Evolutionary conservation across 2,797 vertebrate species (phyloP).

Genomic region (Knipowitschia caucasica): DNA sequence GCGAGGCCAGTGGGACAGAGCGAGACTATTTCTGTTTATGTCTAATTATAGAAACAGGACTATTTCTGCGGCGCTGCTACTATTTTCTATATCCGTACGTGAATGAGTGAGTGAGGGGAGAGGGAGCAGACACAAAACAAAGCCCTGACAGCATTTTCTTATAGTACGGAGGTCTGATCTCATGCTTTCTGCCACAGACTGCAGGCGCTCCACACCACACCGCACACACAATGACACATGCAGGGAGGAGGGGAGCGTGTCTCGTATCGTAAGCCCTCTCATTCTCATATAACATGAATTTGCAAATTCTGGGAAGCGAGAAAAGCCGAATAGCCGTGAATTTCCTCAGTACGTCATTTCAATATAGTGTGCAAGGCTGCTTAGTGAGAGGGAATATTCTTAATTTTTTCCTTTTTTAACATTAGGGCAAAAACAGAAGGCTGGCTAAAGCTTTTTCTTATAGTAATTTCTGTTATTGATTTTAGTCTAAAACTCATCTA

Average conservation of each 20-base stretch:
- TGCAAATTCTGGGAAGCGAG: constrained; percentile 54
- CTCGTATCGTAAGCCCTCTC: constrained; percentile 54
- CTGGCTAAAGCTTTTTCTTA: too few relatives aligned
- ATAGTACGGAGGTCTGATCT: constrained; percentile 65
- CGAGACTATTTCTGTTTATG: constrained; percentile 70
- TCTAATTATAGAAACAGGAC: constrained; percentile 75
- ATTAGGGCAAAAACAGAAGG: too few relatives aligned
- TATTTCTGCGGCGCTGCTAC: constrained; percentile 67
- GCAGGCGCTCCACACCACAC: constrained; percentile 37
- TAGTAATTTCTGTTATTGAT: too few relatives aligned
- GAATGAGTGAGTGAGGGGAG: constrained; percentile 29
- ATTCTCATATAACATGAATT: constrained; percentile 61
- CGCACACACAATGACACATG: constrained; percentile 39
- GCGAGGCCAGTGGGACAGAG: constrained; percentile 68
- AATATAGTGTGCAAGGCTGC: too few relatives aligned
- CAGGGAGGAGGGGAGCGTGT: constrained; percentile 21
- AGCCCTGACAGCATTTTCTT: constrained; percentile 66
- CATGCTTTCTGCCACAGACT: constrained; percentile 61
- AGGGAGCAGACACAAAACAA: constrained; percentile 38
- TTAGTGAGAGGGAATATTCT: too few relatives aligned
- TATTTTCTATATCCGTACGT: constrained; percentile 58
- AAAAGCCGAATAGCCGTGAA: constrained; percentile 17
- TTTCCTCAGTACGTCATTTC: constrained; percentile 39
- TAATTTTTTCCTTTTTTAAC: too few relatives aligned
- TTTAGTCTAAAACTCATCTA: too few relatives aligned